Evolutionary conservation across 2,888 invertebrate species (phyloP).

Genomic region (Tridacna gigas): DNA sequence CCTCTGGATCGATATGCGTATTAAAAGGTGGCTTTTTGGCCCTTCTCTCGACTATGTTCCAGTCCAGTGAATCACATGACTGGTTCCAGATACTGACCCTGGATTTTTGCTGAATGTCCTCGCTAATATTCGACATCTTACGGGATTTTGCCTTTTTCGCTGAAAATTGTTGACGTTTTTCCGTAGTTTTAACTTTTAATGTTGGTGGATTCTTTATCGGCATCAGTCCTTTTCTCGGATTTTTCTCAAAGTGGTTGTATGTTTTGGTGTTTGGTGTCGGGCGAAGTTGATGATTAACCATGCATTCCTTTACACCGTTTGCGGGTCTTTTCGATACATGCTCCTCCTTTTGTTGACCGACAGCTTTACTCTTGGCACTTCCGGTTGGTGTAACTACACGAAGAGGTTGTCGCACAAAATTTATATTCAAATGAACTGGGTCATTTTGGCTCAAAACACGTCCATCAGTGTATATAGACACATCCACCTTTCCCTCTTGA

Average conservation of each 20-base stretch:
- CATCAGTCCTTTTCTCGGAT: background rate
- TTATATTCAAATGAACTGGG: conserved; percentile 64
- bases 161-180: too few relatives aligned
- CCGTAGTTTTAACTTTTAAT: background rate
- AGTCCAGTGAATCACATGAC: conserved; percentile 28
- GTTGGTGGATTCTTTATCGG: background rate
- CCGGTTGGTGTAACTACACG: background rate
- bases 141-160: too few relatives aligned
- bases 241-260: too few relatives aligned
- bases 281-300: too few relatives aligned
- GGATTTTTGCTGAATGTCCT: too few relatives aligned
- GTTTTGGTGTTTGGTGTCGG: too few relatives aligned
- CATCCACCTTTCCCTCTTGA: conserved; percentile 61
- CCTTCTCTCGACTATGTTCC: conserved; percentile 61
- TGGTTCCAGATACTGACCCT: too few relatives aligned
- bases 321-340: background rate
- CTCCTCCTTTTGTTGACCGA: background rate
- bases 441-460: conserved; percentile 35
- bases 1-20: conserved; percentile 62
- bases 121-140: too few relatives aligned
- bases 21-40: conserved; percentile 67
- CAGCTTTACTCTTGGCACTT: background rate
- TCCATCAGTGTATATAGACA: conserved; percentile 58
- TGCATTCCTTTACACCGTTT: too few relatives aligned
- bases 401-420: conserved; percentile 44